Base-by-base conservation (phyloP, 2,888 invertebrate species). In the Hirtodrosophila trivittata region DNA sequence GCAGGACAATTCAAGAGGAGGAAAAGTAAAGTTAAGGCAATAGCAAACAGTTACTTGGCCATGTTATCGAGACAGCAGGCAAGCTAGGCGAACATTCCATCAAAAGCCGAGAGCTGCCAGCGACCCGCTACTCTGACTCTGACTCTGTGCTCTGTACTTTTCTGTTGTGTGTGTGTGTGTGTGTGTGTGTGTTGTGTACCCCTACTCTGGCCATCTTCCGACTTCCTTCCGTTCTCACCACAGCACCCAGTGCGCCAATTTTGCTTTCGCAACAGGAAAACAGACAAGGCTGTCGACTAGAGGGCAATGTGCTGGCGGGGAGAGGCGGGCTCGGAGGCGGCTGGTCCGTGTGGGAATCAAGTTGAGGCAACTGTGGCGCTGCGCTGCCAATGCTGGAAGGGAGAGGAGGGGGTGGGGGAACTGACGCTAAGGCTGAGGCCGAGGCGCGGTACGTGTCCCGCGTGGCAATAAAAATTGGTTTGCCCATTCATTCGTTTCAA, bases 401-500 rank as follows among this genome's bases (percentile, higher is more conserved):
- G 60, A 21, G 18, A 3, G 18, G 5, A 3, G 18, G 18, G 3
- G 18, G 5, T 21, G 18, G 3, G 2, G 18, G 5, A 3, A 5
- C 18, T 21, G 18, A 21, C 5, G 28, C 28, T n/a, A 9, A 8
- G 7, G 39, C 35, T 30, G 58, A 57, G 72, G 59, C 59, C 60
- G 41, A 56, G 59, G 59, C 65, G 51, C 64, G 58, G 80, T 83
- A 87, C 82, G 86, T 82, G 87, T 87, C 86, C 87, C 82, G 86
- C 87, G 82, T 87, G 86, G 82, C 82, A 86, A 82, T 82, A 82
- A 82, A 82, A 82, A 82, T 82, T 82, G 82, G 82, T 82, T 82
- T 82, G 82, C 82, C 87, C 82, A 82, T 82, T 82, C 82, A 82
- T 82, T 82, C 87, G 86, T 87, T 82, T 76, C 82, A 64, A 81